Percentiles rank a stretch among this genome's conserved stretches.
These are phyloP conservation scores for Diadumene lineata DNA, from an alignment of 92 coral and sea anemone genomes.

Conservation along the genomic window DNA sequence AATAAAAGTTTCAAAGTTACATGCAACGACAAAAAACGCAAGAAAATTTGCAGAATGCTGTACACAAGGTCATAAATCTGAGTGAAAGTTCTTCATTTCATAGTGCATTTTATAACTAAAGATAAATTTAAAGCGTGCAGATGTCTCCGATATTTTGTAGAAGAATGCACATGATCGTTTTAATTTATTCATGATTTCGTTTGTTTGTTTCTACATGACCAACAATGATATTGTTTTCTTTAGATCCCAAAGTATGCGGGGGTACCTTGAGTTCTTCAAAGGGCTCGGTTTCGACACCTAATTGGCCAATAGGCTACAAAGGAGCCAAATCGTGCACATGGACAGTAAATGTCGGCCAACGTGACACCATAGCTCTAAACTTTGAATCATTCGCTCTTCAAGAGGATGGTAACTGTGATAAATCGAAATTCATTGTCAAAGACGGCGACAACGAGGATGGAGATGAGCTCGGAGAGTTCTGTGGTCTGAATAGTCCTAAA, in stretches of 20 bases:
- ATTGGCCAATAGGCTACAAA: conserved; percentile 75
- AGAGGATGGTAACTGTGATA: conserved; percentile 58
- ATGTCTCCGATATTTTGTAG: no score
- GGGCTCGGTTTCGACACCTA: conserved; percentile 70
- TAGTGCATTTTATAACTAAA: no score
- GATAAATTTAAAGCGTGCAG: no score
- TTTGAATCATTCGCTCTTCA: conserved; percentile 64
- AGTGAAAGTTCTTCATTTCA: no score
- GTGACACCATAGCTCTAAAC: conserved; percentile 57
- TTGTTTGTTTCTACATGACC: no score
- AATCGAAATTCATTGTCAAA: conserved; percentile 59
- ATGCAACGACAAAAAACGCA: no score
- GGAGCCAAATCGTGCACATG: conserved; percentile 65
- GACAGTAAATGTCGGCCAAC: conserved; percentile 48
- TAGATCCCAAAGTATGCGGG: conserved; percentile 32
- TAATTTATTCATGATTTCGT: no score
- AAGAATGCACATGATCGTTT: no score
- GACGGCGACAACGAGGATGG: conserved; percentile 51
- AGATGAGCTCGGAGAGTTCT: conserved; percentile 62
- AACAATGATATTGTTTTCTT: not conserved
- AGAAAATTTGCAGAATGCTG: no score
- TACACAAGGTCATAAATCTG: no score
- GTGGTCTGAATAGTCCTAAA: conserved; percentile 62
- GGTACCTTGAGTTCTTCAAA: conserved; percentile 50
- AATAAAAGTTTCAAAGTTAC: no score